Evolutionary conservation across 1,140 invertebrate genomes (phyloP), one percentile per base, ranked within the genome.

Genomic region (Homarus americanus): DNA sequence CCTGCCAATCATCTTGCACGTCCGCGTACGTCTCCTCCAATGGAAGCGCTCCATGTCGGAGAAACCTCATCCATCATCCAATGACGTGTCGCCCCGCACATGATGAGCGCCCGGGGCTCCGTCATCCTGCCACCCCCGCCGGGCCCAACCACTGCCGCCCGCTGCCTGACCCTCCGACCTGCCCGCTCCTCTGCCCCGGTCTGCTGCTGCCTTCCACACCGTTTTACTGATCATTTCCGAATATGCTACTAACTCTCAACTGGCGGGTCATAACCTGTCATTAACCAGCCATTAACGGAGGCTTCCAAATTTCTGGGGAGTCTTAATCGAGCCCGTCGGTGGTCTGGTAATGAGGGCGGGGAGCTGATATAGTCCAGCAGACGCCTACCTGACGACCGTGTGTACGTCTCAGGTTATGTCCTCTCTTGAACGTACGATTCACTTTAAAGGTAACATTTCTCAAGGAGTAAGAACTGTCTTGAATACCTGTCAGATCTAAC

Each of bases 61-160:
- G 53, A 58, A 41, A 66, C 53, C 34, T 63, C 85, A 87, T 87
- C 85, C 85, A 87, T 87, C 85, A 87, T 87, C 85, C 85, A 87
- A 87, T 87, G 85, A 87, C 75, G 85, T 87, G 85, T 87, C 85
- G 85, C 75, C 85, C 76, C 75, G 34, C 76, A 80, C 75, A 87
- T 80, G 85, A 79, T 87, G 40, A 66, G 20, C 85, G 85, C 85
- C 85, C n/a, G 75, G 41, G 85, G 85, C 85, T 66, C 58, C 41
- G 75, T 87, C 75, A 79, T 44, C 85, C 58, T 41, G 53, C 73
- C 73, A 28, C 24, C 12, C 28, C 73, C 41, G 34, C 44, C 85
- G 41, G 32, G 24, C n/a, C 41, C 20, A 17, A 12, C 53, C 9
- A 17, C 53, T 49, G 76, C 15, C 40, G 24, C 28, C 76, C 41